Base-by-base conservation (phyloP, 2,888 invertebrate genomes). In the Aphrophora alni region DNA sequence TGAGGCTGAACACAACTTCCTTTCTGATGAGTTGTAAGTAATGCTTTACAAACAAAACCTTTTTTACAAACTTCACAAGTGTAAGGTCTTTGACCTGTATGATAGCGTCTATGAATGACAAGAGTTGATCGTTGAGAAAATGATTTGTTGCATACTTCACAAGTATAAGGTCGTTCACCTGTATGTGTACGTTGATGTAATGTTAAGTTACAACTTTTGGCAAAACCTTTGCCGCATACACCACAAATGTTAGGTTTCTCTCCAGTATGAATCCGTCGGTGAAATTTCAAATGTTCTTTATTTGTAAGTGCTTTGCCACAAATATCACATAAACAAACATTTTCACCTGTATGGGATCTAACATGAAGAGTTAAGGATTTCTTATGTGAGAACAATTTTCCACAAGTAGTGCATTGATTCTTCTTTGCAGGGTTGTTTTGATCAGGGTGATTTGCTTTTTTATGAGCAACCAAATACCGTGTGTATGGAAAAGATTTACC, bases 261-360 rank as follows among this genome's bases (percentile, higher is more conserved):
- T 0, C 91, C 91, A 0, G 90, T 90, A 83, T 91, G 91, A 72
- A 90, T 89, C 25, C 90, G 87, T 69, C 89, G 88, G 82, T 92
- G 91, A 28, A 89, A 88, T 80, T 90, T 90, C 71, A 92, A 85
- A 79, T 91, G 91, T 83, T 90, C 90, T 33, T 87, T 88, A 77
- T 88, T 90, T 0, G 89, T 88, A 21, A 92, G 86, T 0, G 90
- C 89, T 84, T 92, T 92, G 0, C 92, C 92, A 83, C 92, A 92
- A 4, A 90, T 87, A 80, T 92, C 92, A 82, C 93, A 93, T 0
- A 92, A 88, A 76, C 90, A 89, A 38, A 88, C 88, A 73, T 89
- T 89, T 71, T 87, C 88, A 25, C 90, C 88, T 0, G 90, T 91
- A 83, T 92, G 91, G 0, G 87, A 87, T 17, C 87, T 85, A 77